Percentiles rank a stretch among this genome's conserved stretches.
phyloP scores from a whole-genome alignment of 2,113 vertebrate species.

The Loxodonta africana region DNA sequence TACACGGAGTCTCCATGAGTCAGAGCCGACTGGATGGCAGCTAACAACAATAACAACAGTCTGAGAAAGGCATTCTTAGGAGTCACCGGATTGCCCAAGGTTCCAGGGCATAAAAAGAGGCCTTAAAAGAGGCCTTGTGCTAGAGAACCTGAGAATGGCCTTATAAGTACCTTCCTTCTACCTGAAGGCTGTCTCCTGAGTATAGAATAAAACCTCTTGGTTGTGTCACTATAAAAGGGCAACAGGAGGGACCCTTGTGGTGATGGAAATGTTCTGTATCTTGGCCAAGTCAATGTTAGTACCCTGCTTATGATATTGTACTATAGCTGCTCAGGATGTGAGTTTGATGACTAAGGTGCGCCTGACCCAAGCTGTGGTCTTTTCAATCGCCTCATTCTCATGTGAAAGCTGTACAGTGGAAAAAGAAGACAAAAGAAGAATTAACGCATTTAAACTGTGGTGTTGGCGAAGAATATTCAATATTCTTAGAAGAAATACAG shows the following conservation, averaged over 20 bases:
- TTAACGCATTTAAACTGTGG: too few species aligned
- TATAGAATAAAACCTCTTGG: neutral
- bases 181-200: neutral
- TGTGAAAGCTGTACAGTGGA: too few species aligned
- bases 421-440: too few species aligned
- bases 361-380: too few species aligned
- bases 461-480: too few species aligned
- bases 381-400: too few species aligned
- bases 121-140: neutral
- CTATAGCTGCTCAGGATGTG: neutral
- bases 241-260: neutral
- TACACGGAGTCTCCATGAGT: too few species aligned
- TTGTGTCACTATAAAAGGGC: neutral
- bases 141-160: neutral
- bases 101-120: fast-evolving
- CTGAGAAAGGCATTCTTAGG: neutral
- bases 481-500: too few species aligned
- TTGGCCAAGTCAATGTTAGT: fast-evolving
- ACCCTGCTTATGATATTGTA: fast-evolving
- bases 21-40: too few species aligned
- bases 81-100: neutral
- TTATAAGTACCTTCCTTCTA: neutral
- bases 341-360: too few species aligned
- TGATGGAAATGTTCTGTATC: fast-evolving
- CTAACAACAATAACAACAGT: too few species aligned